phyloP scores from a whole-genome alignment of 2,888 invertebrate genomes.

The Caprella mutica region DNA sequence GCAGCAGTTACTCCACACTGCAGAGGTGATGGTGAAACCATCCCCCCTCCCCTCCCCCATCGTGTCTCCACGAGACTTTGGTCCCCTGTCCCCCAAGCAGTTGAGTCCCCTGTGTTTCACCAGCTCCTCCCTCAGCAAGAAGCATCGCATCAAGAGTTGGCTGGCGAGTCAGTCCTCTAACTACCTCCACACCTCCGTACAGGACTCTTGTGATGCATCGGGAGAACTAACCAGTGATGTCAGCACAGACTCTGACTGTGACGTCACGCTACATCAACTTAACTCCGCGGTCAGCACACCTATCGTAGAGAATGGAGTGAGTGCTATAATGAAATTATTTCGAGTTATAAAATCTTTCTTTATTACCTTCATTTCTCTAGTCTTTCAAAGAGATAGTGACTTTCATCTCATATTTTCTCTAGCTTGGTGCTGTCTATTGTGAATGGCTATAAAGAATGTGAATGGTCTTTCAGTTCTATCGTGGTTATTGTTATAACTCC shows the following conservation, averaged over 20 bases:
- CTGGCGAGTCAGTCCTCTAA: constrained; percentile 21
- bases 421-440: too few species aligned
- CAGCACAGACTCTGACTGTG: constrained; percentile 25
- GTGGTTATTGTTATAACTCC: too few species aligned
- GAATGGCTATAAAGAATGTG: too few species aligned
- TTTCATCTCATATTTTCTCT: background rate
- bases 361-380: too few species aligned
- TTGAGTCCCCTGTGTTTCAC: constrained; percentile 2
- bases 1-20: constrained; percentile 63
- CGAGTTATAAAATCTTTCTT: too few species aligned
- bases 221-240: constrained; percentile 36
- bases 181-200: constrained; percentile 6
- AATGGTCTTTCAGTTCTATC: too few species aligned
- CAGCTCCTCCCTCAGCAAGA: constrained; percentile 10
- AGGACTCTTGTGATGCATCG: constrained; percentile 35
- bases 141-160: constrained; percentile 25
- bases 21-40: constrained; percentile 60
- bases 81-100: constrained; percentile 4
- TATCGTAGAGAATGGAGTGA: constrained; percentile 17
- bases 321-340: too few species aligned
- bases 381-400: background rate
- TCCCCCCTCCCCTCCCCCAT: constrained; percentile 19
- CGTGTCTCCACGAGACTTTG: constrained; percentile 20
- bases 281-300: constrained; percentile 30
- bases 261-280: constrained; percentile 36